Evolutionary conservation across 2,113 vertebrate genomes (phyloP), one percentile per base, ranked within the genome.

Genomic region (Dipodomys ordii): DNA sequence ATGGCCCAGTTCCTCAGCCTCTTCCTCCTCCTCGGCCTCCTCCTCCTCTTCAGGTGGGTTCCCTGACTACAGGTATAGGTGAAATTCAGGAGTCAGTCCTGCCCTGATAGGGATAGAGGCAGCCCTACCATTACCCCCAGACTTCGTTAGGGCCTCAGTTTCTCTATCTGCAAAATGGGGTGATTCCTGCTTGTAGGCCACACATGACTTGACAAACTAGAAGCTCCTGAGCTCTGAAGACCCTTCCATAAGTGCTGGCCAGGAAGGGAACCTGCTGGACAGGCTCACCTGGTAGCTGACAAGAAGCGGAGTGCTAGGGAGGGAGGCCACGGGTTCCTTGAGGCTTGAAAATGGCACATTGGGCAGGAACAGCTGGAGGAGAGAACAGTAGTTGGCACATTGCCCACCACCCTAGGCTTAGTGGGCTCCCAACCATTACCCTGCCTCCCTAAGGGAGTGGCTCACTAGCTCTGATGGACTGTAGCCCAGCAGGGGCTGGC

Each of bases 1-100:
- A n/a, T 99, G 99, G 88, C 99, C 99, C 91, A 99, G 73, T 96
- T 99, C 99, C 83, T 99, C 99, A 0, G 99, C 97, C 93, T 99
- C 99, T 62, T 99, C 99, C 0, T 98, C 99, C 84, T 99, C 99
- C 13, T 99, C 99, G 0, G 98, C 99, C 78, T 99, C 99, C 13
- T 99, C 99, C 44, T 99, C 99, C 74, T 99, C 99, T 88, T 99
- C 99, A 6, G 98, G 97, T 60, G 98, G 98, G 87, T 97, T 98
- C 98, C 98, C 98, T 71, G 92, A 83, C 94, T 94, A 72, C 27
- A 30, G 44, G 80, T 4, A 64, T 64, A 12, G 7, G 4, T 39
- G 7, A 39, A 2, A 32, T 88, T 23, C 28, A 20, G 39, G 53
- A n/a, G 18, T 44, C 64, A 0, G 8, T 23, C 60, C 39, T 3